These are phyloP conservation scores for Heliconius hewitsoni DNA, from an alignment of 1,140 invertebrate genomes.

Conservation along the genomic window DNA sequence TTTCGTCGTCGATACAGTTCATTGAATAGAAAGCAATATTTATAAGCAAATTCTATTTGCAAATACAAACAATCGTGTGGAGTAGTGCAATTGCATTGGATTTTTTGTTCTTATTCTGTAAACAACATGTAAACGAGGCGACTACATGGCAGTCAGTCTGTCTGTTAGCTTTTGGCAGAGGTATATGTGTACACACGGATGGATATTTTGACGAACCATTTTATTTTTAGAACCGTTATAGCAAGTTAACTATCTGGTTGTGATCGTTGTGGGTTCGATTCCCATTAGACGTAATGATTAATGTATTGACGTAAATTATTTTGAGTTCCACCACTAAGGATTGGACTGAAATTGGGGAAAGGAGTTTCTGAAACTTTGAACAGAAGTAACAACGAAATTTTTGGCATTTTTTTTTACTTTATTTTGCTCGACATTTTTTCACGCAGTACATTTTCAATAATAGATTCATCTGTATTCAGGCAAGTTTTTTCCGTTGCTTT, in stretches of 20 bases:
- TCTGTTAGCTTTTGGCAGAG: slow-evolving; percentile 66
- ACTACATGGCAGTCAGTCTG: slow-evolving; percentile 57
- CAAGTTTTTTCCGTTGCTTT: slow-evolving; percentile 69
- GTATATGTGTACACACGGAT: slow-evolving; percentile 43
- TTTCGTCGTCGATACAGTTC: not conserved
- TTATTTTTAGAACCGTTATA: too few relatives aligned
- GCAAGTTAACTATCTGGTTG: not conserved
- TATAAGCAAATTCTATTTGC: slow-evolving; percentile 23
- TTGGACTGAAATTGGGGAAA: not conserved
- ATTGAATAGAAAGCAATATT: slow-evolving; percentile 27
- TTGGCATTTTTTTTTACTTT: too few relatives aligned
- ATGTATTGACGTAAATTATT: too few relatives aligned
- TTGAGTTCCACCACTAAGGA: not conserved
- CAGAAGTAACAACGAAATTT: too few relatives aligned
- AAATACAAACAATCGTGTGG: slow-evolving; percentile 38
- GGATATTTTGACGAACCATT: slow-evolving; percentile 28
- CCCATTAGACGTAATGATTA: not conserved
- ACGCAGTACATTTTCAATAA: slow-evolving; percentile 39
- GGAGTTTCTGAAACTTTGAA: too few relatives aligned
- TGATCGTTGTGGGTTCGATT: not conserved
- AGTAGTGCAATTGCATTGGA: slow-evolving; percentile 48
- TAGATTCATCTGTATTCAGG: slow-evolving; percentile 70
- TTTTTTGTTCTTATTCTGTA: slow-evolving; percentile 71
- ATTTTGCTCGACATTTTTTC: slow-evolving; percentile 3
- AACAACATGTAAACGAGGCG: slow-evolving; percentile 74